phyloP scores from a whole-genome alignment of 2,797 vertebrate species.

The Coluber constrictor region DNA sequence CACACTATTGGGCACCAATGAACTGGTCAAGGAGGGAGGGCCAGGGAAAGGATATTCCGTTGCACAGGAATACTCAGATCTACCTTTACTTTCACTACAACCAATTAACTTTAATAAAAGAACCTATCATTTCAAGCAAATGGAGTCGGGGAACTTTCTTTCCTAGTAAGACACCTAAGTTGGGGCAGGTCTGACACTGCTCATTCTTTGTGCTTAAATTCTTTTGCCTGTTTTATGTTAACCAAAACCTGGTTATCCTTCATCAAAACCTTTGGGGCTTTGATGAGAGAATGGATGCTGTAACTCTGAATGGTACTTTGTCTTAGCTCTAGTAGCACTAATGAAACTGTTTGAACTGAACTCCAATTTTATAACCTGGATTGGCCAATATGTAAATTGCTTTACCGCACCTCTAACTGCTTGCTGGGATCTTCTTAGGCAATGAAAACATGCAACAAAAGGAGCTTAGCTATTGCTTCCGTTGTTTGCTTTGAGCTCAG shows the following conservation, averaged over 20 bases:
- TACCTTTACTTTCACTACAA: too few species aligned
- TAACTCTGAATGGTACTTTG: not conserved
- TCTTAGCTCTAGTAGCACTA: not conserved
- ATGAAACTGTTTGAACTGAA: not conserved
- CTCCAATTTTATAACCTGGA: not conserved
- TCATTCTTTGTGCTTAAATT: not conserved
- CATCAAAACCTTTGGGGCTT: not conserved
- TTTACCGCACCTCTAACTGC: not conserved
- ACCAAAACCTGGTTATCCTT: not conserved
- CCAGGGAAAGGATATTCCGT: too few species aligned
- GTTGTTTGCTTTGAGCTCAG: not conserved
- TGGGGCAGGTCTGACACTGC: too few species aligned
- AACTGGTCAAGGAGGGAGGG: too few species aligned
- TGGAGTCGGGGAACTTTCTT: too few species aligned
- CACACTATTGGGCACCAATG: too few species aligned
- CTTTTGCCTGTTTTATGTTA: not conserved
- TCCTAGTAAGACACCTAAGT: too few species aligned
- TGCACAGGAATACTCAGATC: too few species aligned
- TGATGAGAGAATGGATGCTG: not conserved
- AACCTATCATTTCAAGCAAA: too few species aligned
- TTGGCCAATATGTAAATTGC: not conserved
- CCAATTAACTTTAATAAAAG: too few species aligned
- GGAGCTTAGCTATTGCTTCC: not conserved
- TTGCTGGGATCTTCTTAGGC: not conserved
- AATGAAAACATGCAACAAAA: not conserved